phyloP scores from a whole-genome alignment of 2,888 invertebrate genomes.

The Prenolepis imparis region DNA sequence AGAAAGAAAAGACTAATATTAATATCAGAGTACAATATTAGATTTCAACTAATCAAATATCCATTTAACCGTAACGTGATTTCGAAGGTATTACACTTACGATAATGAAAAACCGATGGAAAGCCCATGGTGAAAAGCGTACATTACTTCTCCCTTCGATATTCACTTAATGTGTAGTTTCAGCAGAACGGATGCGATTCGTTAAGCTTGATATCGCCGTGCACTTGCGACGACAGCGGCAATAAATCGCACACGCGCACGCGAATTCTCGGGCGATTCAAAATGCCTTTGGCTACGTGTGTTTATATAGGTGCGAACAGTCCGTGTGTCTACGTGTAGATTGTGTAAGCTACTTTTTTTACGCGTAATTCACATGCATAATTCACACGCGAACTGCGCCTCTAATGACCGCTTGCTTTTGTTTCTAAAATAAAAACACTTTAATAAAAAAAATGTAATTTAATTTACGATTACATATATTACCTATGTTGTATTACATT shows the following conservation, averaged over 20 bases:
- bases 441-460: constrained; percentile 27
- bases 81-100: not conserved
- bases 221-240: constrained; percentile 48
- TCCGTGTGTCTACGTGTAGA: constrained; percentile 19
- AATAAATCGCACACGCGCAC: constrained; percentile 50
- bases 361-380: constrained; percentile 47
- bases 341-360: constrained; percentile 33
- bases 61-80: not conserved
- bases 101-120: not conserved
- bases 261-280: constrained; percentile 40
- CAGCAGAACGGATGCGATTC: constrained; percentile 50
- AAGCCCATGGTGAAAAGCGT: not conserved
- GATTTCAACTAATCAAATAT: constrained; percentile 15
- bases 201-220: constrained; percentile 51
- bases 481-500: not conserved
- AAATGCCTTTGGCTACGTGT: constrained; percentile 3
- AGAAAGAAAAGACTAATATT: not conserved
- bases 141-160: constrained; percentile 28
- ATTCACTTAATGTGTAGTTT: constrained; percentile 51
- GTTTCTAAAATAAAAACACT: constrained; percentile 29
- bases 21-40: not conserved
- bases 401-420: constrained; percentile 31
- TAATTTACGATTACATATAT: constrained; percentile 28
- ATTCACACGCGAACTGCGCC: constrained; percentile 39
- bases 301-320: constrained; percentile 21